phyloP scores from a whole-genome alignment of 2,888 invertebrate genomes.

The Norana najaformis region DNA sequence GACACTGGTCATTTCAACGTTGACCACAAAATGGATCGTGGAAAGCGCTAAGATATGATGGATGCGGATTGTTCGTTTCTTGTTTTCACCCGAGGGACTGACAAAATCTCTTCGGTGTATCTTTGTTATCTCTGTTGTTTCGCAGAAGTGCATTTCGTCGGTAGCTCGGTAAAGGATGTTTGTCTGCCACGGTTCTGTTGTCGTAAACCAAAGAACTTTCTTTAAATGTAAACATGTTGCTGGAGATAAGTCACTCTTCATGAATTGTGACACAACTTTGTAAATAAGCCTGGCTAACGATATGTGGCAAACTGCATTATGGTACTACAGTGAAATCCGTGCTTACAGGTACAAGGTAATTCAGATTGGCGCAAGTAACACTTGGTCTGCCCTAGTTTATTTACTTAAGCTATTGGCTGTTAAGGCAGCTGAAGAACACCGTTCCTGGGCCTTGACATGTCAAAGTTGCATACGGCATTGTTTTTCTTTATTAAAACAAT shows the following conservation, averaged over 20 bases:
- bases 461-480: neutral
- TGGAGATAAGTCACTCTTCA: neutral
- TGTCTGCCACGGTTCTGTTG: neutral
- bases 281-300: neutral
- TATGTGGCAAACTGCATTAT: neutral
- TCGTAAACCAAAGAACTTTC: neutral
- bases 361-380: neutral
- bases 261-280: neutral
- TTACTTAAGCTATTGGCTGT: neutral
- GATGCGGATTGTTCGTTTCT: neutral
- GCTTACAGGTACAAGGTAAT: neutral
- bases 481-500: neutral
- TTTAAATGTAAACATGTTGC: neutral
- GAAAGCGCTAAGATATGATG: constrained; percentile 15
- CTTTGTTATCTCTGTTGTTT: neutral
- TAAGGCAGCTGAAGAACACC: too few relatives aligned
- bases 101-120: neutral
- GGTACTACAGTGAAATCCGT: neutral
- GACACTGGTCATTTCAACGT: constrained; percentile 5
- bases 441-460: too few relatives aligned
- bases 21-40: neutral
- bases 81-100: neutral
- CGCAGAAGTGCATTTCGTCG: constrained; percentile 20
- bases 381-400: neutral
- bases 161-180: neutral